phyloP scores from a whole-genome alignment of 2,797 vertebrate genomes.

The Lacerta bilineata region DNA sequence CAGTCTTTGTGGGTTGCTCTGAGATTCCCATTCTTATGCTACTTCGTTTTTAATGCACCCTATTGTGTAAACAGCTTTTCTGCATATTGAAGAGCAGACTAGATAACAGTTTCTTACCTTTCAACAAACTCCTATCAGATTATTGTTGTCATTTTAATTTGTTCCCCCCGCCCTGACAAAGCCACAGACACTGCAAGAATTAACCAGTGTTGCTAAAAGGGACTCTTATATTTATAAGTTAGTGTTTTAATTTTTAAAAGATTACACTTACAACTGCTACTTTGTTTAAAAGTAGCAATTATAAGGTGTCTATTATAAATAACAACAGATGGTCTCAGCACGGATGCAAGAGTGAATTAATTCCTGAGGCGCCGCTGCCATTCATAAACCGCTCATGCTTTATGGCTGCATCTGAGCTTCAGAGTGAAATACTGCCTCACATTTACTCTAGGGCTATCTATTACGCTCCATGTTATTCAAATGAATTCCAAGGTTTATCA shows the following conservation, averaged over 20 bases:
- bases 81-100: constrained; percentile 4
- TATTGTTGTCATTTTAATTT: constrained; percentile 9
- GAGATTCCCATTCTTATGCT: background rate
- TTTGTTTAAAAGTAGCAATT: constrained; percentile 67
- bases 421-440: constrained; percentile 70
- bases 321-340: constrained; percentile 65
- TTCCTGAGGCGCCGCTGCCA: constrained; percentile 58
- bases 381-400: constrained; percentile 68
- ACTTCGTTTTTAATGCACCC: background rate
- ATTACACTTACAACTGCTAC: constrained; percentile 58
- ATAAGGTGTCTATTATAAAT: constrained; percentile 64
- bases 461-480: constrained; percentile 68
- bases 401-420: constrained; percentile 69
- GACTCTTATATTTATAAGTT: constrained; percentile 48
- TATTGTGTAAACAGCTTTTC: constrained; percentile 9
- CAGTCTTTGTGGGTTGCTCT: background rate
- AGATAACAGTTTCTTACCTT: background rate
- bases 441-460: constrained; percentile 64
- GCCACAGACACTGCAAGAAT: background rate
- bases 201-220: constrained; percentile 38
- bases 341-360: constrained; percentile 60
- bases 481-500: constrained; percentile 60
- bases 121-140: background rate
- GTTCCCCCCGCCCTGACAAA: background rate
- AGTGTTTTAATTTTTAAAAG: constrained; percentile 63